A percentile compares a stretch with the other conserved stretches of the same genome.
These are phyloP conservation scores for Yponomeuta sedellus DNA, from an alignment of 2,888 invertebrate species.

Conservation along the genomic window DNA sequence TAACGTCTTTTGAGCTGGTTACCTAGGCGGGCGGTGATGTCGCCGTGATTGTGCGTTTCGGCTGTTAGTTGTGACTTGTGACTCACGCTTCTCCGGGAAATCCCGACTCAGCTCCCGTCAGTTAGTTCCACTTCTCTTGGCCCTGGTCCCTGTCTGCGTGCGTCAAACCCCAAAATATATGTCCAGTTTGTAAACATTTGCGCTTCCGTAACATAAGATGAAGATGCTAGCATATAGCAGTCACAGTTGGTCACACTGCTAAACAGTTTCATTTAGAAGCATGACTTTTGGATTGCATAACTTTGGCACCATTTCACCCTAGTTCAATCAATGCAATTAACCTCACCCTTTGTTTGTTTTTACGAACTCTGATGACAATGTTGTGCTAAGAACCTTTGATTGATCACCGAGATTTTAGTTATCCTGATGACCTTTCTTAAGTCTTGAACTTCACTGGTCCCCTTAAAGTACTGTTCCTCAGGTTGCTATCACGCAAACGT, in stretches of 20 bases:
- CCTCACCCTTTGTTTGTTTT: not conserved
- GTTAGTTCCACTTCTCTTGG: conserved; percentile 3
- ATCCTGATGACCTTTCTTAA: conserved; percentile 11
- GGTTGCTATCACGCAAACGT: not conserved
- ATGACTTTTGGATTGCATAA: too few relatives aligned
- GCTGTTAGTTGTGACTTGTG: too few relatives aligned
- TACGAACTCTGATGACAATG: not conserved
- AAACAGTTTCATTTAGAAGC: too few relatives aligned
- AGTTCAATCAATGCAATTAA: not conserved
- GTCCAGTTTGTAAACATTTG: conserved; percentile 7
- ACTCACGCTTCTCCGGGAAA: conserved; percentile 5
- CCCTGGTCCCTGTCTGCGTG: conserved; percentile 7
- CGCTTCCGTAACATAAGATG: conserved; percentile 4
- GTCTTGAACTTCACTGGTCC: not conserved
- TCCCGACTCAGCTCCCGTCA: conserved; percentile 3
- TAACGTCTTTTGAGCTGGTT: not conserved
- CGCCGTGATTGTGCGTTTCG: not conserved
- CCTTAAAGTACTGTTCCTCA: conserved; percentile 2
- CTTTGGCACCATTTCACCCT: too few relatives aligned
- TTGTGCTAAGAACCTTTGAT: not conserved
- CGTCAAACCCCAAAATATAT: conserved; percentile 14
- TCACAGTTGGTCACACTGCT: not conserved
- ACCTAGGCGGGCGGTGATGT: not conserved
- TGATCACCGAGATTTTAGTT: not conserved
- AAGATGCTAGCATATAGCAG: not conserved